phyloP scores from a whole-genome alignment of 53 echinoderm and acorn worm species.

The Holothuria leucospilota region DNA sequence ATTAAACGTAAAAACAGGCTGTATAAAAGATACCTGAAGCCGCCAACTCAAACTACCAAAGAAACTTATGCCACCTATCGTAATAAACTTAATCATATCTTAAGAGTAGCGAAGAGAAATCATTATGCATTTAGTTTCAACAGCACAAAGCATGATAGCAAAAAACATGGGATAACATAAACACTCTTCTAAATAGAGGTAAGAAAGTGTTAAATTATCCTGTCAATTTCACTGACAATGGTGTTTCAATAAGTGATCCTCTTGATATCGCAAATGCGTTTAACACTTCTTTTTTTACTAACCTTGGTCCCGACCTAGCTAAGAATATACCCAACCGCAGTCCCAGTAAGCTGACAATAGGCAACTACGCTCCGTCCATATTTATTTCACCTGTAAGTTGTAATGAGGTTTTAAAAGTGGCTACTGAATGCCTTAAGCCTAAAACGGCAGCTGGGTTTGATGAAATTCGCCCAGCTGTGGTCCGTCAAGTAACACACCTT shows the following conservation, averaged over 20 bases:
- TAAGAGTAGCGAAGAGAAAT: background rate
- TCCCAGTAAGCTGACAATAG: background rate
- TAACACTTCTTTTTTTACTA: background rate
- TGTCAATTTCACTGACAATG: background rate
- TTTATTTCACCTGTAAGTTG: background rate
- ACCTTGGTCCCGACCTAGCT: background rate
- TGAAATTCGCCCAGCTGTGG: background rate
- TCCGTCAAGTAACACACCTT: background rate
- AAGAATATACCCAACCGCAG: background rate
- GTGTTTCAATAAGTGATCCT: background rate
- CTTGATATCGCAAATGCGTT: background rate
- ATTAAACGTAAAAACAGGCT: background rate
- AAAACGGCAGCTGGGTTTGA: background rate
- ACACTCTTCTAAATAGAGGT: constrained; percentile 3
- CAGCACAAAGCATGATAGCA: constrained; percentile 6
- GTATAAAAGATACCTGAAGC: constrained; percentile 5
- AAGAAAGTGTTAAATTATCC: background rate
- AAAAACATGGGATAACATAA: constrained; percentile 25
- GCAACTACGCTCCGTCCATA: background rate
- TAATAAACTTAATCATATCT: background rate
- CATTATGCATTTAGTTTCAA: background rate
- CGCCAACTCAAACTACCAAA: background rate
- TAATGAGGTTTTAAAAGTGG: background rate
- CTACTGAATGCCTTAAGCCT: background rate
- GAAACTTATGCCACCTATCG: background rate